phyloP scores from a whole-genome alignment of 2,113 vertebrate species.

The Smithornis capensis region DNA sequence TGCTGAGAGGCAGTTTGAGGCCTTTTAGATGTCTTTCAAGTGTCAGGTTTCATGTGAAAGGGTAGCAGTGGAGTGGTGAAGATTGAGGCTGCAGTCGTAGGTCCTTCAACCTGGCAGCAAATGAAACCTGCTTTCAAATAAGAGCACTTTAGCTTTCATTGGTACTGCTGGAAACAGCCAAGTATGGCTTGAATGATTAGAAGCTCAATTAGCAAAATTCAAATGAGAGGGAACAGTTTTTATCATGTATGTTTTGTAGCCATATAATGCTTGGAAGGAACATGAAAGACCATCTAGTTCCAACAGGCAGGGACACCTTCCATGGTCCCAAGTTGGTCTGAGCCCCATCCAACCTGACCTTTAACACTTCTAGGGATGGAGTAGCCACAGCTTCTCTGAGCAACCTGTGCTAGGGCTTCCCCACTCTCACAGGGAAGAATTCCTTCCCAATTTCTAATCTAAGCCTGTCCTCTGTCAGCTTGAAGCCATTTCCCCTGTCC shows the following conservation, averaged over 20 bases:
- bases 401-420: background rate
- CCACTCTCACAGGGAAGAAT: background rate
- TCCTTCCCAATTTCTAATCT: background rate
- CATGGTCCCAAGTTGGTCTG: accelerated
- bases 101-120: background rate
- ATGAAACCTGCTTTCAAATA: background rate
- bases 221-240: background rate
- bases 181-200: background rate
- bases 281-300: background rate
- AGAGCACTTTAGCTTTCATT: background rate
- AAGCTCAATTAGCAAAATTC: background rate
- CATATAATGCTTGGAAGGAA: background rate
- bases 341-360: accelerated
- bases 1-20: background rate
- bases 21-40: background rate
- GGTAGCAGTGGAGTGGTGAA: background rate
- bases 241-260: background rate
- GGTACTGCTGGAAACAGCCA: background rate
- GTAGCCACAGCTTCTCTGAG: background rate
- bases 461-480: background rate
- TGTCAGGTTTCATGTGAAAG: background rate
- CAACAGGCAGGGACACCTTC: background rate
- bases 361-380: background rate
- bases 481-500: background rate
- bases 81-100: background rate